phyloP scores from a whole-genome alignment of 2,888 invertebrate species.

The Lingula anatina region DNA sequence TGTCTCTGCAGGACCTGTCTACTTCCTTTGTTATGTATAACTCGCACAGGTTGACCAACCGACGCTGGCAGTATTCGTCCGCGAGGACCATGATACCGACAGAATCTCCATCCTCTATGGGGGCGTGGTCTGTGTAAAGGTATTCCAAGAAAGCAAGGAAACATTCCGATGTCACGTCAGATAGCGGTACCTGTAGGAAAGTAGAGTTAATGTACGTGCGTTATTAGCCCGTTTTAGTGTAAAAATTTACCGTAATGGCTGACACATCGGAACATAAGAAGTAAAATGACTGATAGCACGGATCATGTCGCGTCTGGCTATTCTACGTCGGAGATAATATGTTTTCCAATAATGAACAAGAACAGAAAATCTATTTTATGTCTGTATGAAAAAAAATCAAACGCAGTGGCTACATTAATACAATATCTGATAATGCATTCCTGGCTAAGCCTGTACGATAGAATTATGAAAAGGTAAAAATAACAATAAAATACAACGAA shows the following conservation, averaged over 20 bases:
- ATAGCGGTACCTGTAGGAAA: slow-evolving; percentile 12
- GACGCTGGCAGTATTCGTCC: slow-evolving; percentile 2
- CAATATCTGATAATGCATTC: too few relatives aligned
- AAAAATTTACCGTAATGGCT: too few relatives aligned
- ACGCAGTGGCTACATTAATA: too few relatives aligned
- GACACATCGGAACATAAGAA: too few relatives aligned
- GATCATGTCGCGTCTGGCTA: slow-evolving; percentile 5
- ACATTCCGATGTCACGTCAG: neutral
- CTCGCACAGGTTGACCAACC: slow-evolving; percentile 4
- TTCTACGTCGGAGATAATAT: too few relatives aligned
- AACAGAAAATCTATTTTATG: too few relatives aligned
- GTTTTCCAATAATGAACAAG: too few relatives aligned
- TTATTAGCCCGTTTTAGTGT: too few relatives aligned
- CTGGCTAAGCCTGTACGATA: too few relatives aligned
- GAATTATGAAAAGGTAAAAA: too few relatives aligned
- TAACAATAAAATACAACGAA: too few relatives aligned
- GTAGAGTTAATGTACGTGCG: neutral
- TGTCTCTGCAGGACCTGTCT: neutral
- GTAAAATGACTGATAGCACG: slow-evolving; percentile 10
- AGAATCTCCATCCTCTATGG: slow-evolving; percentile 2
- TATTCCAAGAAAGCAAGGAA: slow-evolving; percentile 5
- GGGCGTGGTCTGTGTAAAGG: slow-evolving; percentile 6
- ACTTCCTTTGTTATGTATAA: slow-evolving; percentile 6
- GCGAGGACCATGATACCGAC: slow-evolving; percentile 2
- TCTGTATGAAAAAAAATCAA: too few relatives aligned